These are phyloP conservation scores for Malacosoma neustria DNA, from an alignment of 2,888 invertebrate genomes.

Conservation along the genomic window DNA sequence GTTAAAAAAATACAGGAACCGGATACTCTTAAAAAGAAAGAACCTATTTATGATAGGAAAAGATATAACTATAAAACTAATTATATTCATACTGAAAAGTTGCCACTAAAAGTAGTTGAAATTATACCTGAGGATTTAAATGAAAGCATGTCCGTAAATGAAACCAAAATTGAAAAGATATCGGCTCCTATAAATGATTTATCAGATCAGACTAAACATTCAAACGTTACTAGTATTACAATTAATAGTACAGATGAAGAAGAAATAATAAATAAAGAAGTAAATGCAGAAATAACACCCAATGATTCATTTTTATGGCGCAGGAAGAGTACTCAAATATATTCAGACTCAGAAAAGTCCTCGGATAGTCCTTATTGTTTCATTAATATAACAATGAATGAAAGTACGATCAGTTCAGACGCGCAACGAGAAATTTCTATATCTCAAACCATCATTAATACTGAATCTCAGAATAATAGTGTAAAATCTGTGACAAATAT, in stretches of 20 bases:
- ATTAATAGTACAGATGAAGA: conserved; percentile 14
- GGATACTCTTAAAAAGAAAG: conserved; percentile 39
- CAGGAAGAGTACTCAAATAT: conserved; percentile 58
- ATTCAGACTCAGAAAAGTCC: conserved; percentile 49
- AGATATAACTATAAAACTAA: conserved; percentile 52
- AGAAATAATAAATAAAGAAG: conserved; percentile 36
- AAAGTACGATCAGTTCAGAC: conserved; percentile 28
- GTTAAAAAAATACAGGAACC: conserved; percentile 14
- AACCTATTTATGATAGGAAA: conserved; percentile 54
- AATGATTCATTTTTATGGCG: conserved; percentile 81
- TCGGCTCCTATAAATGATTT: no score
- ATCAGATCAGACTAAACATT: no score
- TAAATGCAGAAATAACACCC: conserved; percentile 63
- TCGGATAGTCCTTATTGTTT: conserved; percentile 51
- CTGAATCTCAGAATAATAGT: conserved; percentile 33
- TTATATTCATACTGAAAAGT: conserved; percentile 60
- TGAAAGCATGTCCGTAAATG: conserved; percentile 24
- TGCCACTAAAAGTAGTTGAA: conserved; percentile 58
- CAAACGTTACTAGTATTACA: conserved; percentile 11
- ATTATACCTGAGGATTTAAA: conserved; percentile 61
- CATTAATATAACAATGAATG: conserved; percentile 39
- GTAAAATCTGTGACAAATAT: conserved; percentile 30
- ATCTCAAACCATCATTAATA: conserved; percentile 27
- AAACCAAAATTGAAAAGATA: conserved; percentile 11
- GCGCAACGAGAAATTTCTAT: conserved; percentile 27